Evolutionary conservation across 2,888 invertebrate genomes (phyloP), one percentile per base, ranked within the genome.

Genomic region (Catonia carolina): DNA sequence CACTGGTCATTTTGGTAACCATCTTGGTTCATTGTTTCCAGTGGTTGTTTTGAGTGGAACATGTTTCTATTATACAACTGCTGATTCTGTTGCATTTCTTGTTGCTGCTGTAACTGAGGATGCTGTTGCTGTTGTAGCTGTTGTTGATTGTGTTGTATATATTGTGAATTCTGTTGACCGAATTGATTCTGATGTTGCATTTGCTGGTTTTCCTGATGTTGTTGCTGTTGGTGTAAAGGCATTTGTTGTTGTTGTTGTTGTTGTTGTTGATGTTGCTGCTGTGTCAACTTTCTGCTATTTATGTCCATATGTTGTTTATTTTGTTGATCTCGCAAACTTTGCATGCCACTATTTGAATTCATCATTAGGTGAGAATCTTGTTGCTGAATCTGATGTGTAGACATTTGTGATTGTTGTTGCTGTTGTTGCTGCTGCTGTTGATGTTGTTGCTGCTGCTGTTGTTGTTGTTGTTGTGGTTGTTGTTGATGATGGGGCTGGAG

Each of bases 31-130:
- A 20, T 37, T 10, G 10, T 27, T 39, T 52, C 52, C n/a, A 52
- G 15, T 14, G 37, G 39, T 23, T 39, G 39, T 52, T 41, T 39
- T 39, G 39, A 2, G 15, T 66, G 78, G 69, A 74, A 75, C 37
- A 76, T 75, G 63, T 83, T 83, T 69, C 82, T 78, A 22, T 83
- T 74, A 27, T 81, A 75, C 64, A 83, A 81, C 62, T 81, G 79
- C 49, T 77, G 77, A 17, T 74, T 71, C 51, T 71, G 69, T 2
- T 71, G 69, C 4, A 70, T 68, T 70, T 70, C 51, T 69, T 71
- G 33, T 67, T 61, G 56, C 15, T 58, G 57, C 4, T 56, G 60
- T 5, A 55, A 49, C 7, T 36, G 36, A 35, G 37, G 53, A n/a
- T 54, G 59, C 17, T 53, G 49, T 12, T 37, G 45, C 7, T 61